These are phyloP conservation scores for Zosterops borbonicus DNA, from an alignment of 2,113 vertebrate genomes.

Conservation along the genomic window DNA sequence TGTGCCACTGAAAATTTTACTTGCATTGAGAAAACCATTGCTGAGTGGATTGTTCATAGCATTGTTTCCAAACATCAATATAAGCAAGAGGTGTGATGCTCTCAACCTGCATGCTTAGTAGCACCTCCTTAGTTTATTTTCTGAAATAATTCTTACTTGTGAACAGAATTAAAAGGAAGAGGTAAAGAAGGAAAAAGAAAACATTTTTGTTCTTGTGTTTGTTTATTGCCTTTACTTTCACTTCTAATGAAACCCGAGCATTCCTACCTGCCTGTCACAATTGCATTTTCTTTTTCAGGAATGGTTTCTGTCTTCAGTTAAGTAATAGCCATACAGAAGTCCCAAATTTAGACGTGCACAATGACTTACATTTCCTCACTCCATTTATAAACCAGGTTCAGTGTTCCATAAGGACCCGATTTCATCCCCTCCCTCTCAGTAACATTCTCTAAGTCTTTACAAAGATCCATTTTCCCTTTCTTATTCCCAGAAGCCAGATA, in stretches of 20 bases:
- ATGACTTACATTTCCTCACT: conserved; percentile 35
- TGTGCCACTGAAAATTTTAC: conserved; percentile 24
- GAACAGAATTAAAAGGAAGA: background rate
- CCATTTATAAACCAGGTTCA: conserved; percentile 41
- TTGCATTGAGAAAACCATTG: conserved; percentile 13
- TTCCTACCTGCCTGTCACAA: background rate
- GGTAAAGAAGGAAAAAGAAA: background rate
- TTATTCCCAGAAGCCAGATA: conserved; percentile 62
- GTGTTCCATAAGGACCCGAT: conserved; percentile 23
- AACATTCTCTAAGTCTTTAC: conserved; percentile 49
- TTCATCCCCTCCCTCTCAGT: conserved; percentile 24
- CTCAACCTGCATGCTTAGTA: background rate
- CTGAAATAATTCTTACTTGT: background rate
- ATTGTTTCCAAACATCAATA: conserved; percentile 31
- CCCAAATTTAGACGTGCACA: conserved; percentile 41
- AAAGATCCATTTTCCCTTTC: conserved; percentile 58
- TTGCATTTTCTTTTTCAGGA: conserved; percentile 1
- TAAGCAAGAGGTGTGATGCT: conserved; percentile 1
- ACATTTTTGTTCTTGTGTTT: background rate
- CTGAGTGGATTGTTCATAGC: background rate
- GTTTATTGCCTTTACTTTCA: background rate
- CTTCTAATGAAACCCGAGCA: background rate
- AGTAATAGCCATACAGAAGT: conserved; percentile 45
- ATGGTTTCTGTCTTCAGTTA: conserved; percentile 41
- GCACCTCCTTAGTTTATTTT: background rate